Conservation (phyloP, 2,888 invertebrate genomes). For the Hedya salicella region DNA sequence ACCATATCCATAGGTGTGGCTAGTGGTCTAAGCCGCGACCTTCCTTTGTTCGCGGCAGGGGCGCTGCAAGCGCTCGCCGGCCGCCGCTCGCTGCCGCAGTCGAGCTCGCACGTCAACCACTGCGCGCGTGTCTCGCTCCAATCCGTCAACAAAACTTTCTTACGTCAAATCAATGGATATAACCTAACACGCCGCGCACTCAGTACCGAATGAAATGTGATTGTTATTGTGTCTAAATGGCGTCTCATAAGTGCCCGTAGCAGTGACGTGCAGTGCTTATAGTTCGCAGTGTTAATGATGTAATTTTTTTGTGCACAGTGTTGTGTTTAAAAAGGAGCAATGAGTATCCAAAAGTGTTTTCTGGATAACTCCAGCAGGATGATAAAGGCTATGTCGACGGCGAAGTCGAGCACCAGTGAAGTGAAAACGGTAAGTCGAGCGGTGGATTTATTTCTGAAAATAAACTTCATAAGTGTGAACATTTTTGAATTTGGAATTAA, state of each 20-base stretch:
- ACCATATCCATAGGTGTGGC: constrained; percentile 47
- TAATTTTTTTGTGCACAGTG: constrained; percentile 70
- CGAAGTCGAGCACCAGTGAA: constrained; percentile 74
- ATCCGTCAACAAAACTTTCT: constrained; percentile 73
- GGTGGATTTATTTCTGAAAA: constrained; percentile 18
- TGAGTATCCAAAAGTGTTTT: constrained; percentile 83
- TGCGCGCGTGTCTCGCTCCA: constrained; percentile 57
- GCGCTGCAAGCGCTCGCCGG: constrained; percentile 43
- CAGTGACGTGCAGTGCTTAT: constrained; percentile 64
- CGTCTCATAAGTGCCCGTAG: constrained; percentile 62
- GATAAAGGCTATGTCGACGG: constrained; percentile 82
- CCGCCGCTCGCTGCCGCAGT: constrained; percentile 58
- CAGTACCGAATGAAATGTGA: constrained; percentile 70
- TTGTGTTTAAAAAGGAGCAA: constrained; percentile 67
- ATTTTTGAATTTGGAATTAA: constrained; percentile 39
- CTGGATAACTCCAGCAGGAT: constrained; percentile 83
- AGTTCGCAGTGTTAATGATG: constrained; percentile 68
- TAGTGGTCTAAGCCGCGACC: constrained; percentile 41
- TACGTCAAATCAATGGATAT: constrained; percentile 85
- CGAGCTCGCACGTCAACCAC: constrained; percentile 56
- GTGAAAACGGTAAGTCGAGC: constrained; percentile 73
- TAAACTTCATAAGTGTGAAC: constrained; percentile 30
- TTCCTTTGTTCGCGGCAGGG: constrained; percentile 47
- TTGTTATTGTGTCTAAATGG: constrained; percentile 56
- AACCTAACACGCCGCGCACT: constrained; percentile 77